Conservation (phyloP, 2,113 vertebrate species). For the Sceloporus tristichus region DNA sequence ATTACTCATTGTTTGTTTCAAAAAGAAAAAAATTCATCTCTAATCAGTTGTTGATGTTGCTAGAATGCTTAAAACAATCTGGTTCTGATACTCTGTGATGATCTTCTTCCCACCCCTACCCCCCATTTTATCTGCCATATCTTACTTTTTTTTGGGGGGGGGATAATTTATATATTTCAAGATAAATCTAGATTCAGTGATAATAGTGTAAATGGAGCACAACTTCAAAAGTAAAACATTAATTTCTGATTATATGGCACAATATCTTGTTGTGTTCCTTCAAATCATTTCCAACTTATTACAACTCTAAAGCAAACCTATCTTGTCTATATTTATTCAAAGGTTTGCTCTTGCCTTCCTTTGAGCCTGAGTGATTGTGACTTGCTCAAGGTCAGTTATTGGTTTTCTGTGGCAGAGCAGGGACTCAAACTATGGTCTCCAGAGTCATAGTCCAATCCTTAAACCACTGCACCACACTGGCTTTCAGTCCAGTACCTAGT, state of each 20-base stretch:
- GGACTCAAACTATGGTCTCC: too few relatives aligned
- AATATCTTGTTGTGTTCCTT: not conserved
- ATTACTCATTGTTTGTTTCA: too few relatives aligned
- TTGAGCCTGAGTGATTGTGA: too few relatives aligned
- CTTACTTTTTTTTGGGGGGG: not conserved
- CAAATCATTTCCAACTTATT: too few relatives aligned
- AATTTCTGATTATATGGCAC: not conserved
- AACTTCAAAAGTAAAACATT: not conserved
- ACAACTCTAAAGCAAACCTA: too few relatives aligned
- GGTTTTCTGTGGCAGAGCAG: too few relatives aligned
- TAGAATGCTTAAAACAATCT: not conserved
- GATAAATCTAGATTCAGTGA: not conserved
- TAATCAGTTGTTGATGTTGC: accelerated
- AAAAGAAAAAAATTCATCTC: not conserved
- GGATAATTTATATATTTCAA: constrained; percentile 1
- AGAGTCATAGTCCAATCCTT: too few relatives aligned
- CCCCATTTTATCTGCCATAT: not conserved
- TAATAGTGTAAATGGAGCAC: not conserved
- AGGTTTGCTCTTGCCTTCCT: too few relatives aligned
- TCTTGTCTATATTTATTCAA: too few relatives aligned
- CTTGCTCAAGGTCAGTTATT: too few relatives aligned
- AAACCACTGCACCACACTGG: too few relatives aligned
- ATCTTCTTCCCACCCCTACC: not conserved
- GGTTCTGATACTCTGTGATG: not conserved
- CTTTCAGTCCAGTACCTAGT: not conserved